Percentiles rank a stretch among this genome's conserved stretches.
phyloP scores from a whole-genome alignment of 30 jellyfish, hydroid and myxozoan species.

The Pelagia noctiluca region DNA sequence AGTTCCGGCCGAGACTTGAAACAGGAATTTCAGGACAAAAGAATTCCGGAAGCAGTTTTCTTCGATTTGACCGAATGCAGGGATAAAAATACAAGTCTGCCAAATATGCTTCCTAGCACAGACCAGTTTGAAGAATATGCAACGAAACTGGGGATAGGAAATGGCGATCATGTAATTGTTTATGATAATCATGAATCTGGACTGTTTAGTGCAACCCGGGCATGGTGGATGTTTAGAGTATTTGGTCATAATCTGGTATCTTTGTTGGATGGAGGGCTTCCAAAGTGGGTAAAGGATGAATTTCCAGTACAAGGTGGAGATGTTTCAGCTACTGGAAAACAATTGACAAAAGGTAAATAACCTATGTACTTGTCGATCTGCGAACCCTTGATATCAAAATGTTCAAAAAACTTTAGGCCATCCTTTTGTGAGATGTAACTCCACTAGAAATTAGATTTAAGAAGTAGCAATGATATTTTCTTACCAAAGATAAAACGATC shows the following conservation, averaged over 20 bases:
- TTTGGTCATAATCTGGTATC: slow-evolving; percentile 90
- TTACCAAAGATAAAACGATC: too few species aligned
- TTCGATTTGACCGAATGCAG: slow-evolving; percentile 83
- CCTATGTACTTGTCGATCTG: too few species aligned
- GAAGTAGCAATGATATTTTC: too few species aligned
- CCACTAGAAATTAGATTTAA: too few species aligned
- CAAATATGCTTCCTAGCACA: slow-evolving; percentile 84
- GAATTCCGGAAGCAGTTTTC: slow-evolving; percentile 74
- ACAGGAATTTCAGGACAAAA: slow-evolving; percentile 53
- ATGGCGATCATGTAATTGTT: slow-evolving; percentile 78
- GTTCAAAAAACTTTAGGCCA: too few species aligned
- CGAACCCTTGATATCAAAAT: too few species aligned
- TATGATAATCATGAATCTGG: slow-evolving; percentile 83
- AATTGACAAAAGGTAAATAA: too few species aligned
- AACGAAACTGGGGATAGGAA: slow-evolving; percentile 54
- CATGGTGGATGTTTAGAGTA: slow-evolving; percentile 90
- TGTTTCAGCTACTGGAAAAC: too few species aligned
- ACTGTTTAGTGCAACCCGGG: slow-evolving; percentile 86
- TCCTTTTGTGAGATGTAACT: too few species aligned
- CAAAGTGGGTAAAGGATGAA: slow-evolving; percentile 79
- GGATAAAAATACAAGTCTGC: slow-evolving; percentile 62
- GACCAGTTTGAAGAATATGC: slow-evolving; percentile 67
- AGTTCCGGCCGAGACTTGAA: slow-evolving; percentile 54
- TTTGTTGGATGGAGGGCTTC: slow-evolving; percentile 90
- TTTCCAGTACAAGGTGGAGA: slow-evolving; percentile 51